Base-by-base conservation (phyloP, 1,140 invertebrate genomes). In the Eufriesea mexicana region DNA sequence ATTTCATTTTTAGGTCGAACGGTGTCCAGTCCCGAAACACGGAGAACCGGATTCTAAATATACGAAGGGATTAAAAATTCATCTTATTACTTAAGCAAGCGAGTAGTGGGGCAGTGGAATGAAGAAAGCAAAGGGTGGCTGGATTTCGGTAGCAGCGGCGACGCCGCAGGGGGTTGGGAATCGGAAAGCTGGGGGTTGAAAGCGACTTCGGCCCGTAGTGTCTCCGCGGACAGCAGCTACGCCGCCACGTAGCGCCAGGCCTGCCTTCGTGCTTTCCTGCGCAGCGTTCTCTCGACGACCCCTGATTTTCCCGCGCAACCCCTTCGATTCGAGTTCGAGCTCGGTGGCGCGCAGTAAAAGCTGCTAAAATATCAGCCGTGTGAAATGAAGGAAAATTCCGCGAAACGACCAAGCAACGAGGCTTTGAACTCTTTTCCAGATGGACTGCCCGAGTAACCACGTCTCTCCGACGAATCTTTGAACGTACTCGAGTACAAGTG, bases 221-320 rank as follows among this genome's bases (percentile, higher is more conserved):
- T 79, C 82, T 84, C 86, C 82, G 86, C 82, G 79, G 88, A 86
- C 88, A 83, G 74, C 84, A 84, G 77, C 79, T 55, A 83, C 86
- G 84, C 59, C 82, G 86, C 78, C 64, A 86, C 88, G 86, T 76
- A 77, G 82, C 78, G 45, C 28, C 6, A 62, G 54, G 42, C 47
- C 28, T 12, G 9, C 35, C 7, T 18, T 18, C 64, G 68, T 25
- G 59, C 14, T 62, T 18, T 35, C 23, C 35, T 47, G 47, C 71
- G 67, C 83, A 77, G 18, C 47, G 28, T 76, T 47, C 57, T n/a
- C 51, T 7, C 62, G 18, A 35, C 54, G 7, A 54, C 59, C 25
- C 49, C 23, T 6, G 16, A 55, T 81, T 71, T 84, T 84, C 73
- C 71, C 79, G 71, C 72, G 64, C 66, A 66, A 84, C 76, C 35